These are phyloP conservation scores for Todiramphus saurophagus DNA, from an alignment of 2,113 vertebrate genomes.

Conservation along the genomic window DNA sequence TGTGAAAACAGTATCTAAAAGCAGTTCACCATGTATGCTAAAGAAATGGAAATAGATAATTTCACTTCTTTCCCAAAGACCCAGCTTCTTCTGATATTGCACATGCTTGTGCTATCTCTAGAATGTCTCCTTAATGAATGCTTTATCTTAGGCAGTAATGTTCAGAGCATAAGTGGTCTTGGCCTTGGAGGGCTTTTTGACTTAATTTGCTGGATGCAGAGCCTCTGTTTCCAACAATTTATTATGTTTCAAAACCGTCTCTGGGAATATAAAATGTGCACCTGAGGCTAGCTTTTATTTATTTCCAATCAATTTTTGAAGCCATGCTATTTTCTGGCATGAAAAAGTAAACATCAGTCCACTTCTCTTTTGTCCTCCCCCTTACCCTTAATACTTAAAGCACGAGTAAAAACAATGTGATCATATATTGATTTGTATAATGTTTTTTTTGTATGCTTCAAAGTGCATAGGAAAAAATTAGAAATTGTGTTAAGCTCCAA, in stretches of 20 bases:
- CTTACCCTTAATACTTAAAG: background rate
- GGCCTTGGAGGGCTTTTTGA: constrained; percentile 73
- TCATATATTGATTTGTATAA: constrained; percentile 3
- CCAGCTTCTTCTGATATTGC: background rate
- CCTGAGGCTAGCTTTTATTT: constrained; percentile 67
- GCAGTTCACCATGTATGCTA: background rate
- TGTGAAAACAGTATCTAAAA: background rate
- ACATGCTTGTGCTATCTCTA: constrained; percentile 8
- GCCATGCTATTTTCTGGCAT: background rate
- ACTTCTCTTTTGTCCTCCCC: background rate
- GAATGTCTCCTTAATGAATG: constrained; percentile 60
- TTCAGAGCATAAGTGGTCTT: constrained; percentile 68
- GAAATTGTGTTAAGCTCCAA: background rate
- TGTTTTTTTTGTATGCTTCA: background rate
- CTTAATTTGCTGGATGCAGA: constrained; percentile 76
- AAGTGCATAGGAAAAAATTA: background rate
- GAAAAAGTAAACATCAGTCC: background rate
- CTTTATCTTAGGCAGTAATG: constrained; percentile 61
- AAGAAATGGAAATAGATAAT: background rate
- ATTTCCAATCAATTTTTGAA: constrained; percentile 47
- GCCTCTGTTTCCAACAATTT: constrained; percentile 70
- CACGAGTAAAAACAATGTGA: background rate
- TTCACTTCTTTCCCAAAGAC: background rate
- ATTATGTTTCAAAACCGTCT: constrained; percentile 63
- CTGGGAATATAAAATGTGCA: constrained; percentile 56